Conservation (phyloP, 1,140 invertebrate species). For the Rhyacophila brunnea region DNA sequence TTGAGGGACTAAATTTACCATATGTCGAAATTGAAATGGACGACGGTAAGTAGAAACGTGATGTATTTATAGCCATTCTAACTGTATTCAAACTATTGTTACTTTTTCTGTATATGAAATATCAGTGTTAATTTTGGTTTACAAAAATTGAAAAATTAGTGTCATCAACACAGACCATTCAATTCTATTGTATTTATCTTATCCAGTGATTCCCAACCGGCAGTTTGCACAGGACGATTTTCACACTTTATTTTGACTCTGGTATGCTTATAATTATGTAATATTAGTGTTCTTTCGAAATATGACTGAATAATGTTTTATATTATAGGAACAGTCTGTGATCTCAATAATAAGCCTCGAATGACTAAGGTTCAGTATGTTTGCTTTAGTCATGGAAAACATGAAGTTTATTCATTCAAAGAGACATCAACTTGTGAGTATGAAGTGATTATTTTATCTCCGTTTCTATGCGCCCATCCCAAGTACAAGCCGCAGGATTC, state of each 20-base stretch:
- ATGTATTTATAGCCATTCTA: no score
- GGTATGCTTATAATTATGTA: no score
- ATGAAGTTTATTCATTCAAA: slow-evolving; percentile 90
- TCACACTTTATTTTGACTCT: no score
- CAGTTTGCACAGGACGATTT: no score
- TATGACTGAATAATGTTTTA: background rate
- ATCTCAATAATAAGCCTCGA: slow-evolving; percentile 81
- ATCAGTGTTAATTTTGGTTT: no score
- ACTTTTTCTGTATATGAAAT: no score
- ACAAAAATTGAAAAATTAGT: no score
- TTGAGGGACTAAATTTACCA: slow-evolving; percentile 84
- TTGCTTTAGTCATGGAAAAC: slow-evolving; percentile 81
- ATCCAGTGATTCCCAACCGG: no score
- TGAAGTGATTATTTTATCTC: slow-evolving; percentile 84
- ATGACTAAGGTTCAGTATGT: slow-evolving; percentile 80
- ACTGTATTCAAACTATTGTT: no score
- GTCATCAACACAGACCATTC: no score
- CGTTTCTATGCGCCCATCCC: slow-evolving; percentile 83
- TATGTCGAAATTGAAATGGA: slow-evolving; percentile 78
- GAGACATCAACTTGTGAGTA: slow-evolving; percentile 94
- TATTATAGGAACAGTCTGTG: slow-evolving; percentile 79
- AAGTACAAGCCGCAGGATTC: slow-evolving; percentile 82
- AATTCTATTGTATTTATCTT: no score
- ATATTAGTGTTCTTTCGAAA: no score
- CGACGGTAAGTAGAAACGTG: slow-evolving; percentile 59